Evolutionary conservation across 2,113 vertebrate genomes (phyloP), one percentile per base, ranked within the genome.

Genomic region (Dolichotis patagonum): DNA sequence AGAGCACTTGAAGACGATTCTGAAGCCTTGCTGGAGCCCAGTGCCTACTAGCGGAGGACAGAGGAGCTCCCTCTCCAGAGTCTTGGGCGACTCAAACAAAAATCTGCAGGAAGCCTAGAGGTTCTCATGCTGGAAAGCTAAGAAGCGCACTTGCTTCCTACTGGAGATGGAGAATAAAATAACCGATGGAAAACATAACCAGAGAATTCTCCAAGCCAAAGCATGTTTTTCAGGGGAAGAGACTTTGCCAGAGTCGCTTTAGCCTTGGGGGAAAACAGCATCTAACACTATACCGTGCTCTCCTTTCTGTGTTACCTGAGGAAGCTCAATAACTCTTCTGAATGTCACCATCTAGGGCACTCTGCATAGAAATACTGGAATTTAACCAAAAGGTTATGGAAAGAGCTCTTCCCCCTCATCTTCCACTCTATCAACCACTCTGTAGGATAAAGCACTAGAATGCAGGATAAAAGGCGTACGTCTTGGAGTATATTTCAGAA

Each of bases 211-310:
- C 24, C 13, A 30, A 71, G 71, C 30, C 35, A 69, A 77, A 5
- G 12, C 30, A 16, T 65, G 54, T 80, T 78, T 75, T 49, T 11
- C 60, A 35, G 73, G 9, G 9, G 3, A n/a, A 78, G 78, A 60
- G 32, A 0, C 26, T 28, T 81, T 82, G 20, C 16, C 43, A 82
- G 63, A 54, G 43, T 7, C 7, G 54, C 54, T 62, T 41, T 69
- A 87, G n/a, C 3, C 20, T 54, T 10, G 56, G 28, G 20, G 46
- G 35, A 91, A 6, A 17, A 30, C 9, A 12, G 43, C 19, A 54
- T 56, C 19, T 49, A 60, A 69, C 1, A 19, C 13, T 30, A 35
- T 26, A 1, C 0, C 7, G 4, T n/a, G 73, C 2, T 46, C 3
- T 49, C 38, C 52, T 75, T 46, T 28, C 12, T 30, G 14, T 17